Evolutionary conservation across 1,140 invertebrate genomes (phyloP).

Genomic region (Trichoplusia ni): DNA sequence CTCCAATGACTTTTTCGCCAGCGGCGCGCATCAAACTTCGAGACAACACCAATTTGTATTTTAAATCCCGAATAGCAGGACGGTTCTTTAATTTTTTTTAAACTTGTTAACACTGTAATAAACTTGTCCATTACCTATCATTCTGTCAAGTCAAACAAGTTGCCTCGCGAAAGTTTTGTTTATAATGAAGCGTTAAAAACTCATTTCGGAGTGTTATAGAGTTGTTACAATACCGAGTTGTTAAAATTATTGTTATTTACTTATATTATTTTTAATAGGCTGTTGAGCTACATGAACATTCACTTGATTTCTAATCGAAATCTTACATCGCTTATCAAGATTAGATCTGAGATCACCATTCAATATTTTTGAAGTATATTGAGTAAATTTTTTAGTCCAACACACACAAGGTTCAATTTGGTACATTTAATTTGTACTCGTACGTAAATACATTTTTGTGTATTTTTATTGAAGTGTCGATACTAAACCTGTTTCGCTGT

Average conservation of each 20-base stretch:
- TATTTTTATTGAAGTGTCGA: conserved; percentile 41
- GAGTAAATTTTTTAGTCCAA: not conserved
- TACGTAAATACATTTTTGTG: not conserved
- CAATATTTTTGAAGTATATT: not conserved
- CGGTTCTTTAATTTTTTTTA: conserved; percentile 28
- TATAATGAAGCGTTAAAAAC: conserved; percentile 44
- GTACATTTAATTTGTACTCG: not conserved
- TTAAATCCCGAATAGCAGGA: conserved; percentile 32
- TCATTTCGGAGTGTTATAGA: conserved; percentile 37
- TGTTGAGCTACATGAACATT: conserved; percentile 21
- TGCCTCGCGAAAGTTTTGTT: conserved; percentile 46
- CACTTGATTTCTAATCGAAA: conserved; percentile 12
- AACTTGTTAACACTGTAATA: conserved; percentile 56
- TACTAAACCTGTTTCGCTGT: conserved; percentile 44
- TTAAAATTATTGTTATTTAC: conserved; percentile 12
- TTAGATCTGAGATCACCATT: not conserved
- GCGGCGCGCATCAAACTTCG: conserved; percentile 38
- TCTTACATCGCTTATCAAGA: conserved; percentile 2
- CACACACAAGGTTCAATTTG: conserved; percentile 7
- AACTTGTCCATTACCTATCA: conserved; percentile 57
- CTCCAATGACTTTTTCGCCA: conserved; percentile 48
- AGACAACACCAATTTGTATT: conserved; percentile 42
- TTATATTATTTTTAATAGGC: not conserved
- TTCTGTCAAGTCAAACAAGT: conserved; percentile 39
- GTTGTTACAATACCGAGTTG: not conserved